Conservation (phyloP, 2,888 invertebrate species). For the Polydrusus pterygomalis region DNA sequence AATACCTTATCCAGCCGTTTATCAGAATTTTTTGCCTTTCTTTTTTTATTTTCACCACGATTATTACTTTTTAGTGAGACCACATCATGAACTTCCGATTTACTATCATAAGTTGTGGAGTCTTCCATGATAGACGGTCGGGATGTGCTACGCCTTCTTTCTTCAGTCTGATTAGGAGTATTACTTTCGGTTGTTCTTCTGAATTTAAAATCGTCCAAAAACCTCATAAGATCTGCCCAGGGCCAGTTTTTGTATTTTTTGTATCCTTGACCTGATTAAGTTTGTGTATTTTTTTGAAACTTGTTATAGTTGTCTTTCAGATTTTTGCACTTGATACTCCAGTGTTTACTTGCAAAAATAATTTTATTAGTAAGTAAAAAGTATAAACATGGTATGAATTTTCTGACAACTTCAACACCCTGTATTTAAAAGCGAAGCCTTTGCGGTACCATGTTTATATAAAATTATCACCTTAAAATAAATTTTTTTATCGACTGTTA, state of each 20-base stretch:
- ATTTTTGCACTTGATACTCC: conserved; percentile 31
- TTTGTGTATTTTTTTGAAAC: conserved; percentile 25
- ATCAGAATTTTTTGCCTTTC: neutral
- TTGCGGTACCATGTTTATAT: too few relatives aligned
- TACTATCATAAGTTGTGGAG: conserved; percentile 7
- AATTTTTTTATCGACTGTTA: too few relatives aligned
- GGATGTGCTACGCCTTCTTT: conserved; percentile 22
- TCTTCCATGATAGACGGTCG: conserved; percentile 17
- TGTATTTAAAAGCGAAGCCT: too few relatives aligned
- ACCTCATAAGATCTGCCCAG: conserved; percentile 30
- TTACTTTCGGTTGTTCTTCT: conserved; percentile 33
- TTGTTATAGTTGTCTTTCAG: conserved; percentile 28
- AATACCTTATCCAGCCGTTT: neutral
- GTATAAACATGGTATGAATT: too few relatives aligned
- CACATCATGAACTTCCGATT: conserved; percentile 29
- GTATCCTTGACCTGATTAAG: conserved; percentile 24
- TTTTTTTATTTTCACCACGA: conserved; percentile 12
- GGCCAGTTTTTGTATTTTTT: conserved; percentile 38
- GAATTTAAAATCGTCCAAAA: conserved; percentile 29
- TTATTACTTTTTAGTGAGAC: neutral
- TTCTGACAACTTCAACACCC: too few relatives aligned
- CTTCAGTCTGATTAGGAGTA: conserved; percentile 25
- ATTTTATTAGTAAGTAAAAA: too few relatives aligned
- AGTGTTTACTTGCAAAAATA: conserved; percentile 32
- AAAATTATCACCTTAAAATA: too few relatives aligned